A percentile compares a stretch with the other conserved stretches of the same genome.
Conservation (phyloP, 1,140 invertebrate species). For the Cherax quadricarinatus region DNA sequence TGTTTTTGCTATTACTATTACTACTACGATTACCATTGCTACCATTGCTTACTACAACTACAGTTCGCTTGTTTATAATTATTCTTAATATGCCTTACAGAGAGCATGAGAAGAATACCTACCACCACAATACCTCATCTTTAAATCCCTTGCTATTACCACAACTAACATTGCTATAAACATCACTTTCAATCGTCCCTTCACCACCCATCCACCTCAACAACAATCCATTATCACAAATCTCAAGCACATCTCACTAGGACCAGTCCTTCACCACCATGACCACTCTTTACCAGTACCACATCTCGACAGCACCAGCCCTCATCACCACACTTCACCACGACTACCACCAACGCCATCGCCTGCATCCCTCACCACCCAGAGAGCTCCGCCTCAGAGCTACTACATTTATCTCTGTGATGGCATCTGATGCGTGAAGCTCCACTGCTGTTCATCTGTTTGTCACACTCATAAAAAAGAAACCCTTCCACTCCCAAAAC, state of each 20-base stretch:
- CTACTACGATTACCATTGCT: neutral
- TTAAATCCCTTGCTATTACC: no score
- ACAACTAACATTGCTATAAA: no score
- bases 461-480: conserved; percentile 35
- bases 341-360: neutral
- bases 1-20: neutral
- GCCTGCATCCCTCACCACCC: neutral
- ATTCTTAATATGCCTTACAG: no score
- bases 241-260: neutral
- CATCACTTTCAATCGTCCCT: no score
- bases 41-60: no score
- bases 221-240: no score
- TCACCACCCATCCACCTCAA: no score
- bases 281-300: neutral
- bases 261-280: neutral
- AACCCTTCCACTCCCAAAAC: conserved; percentile 31
- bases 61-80: no score
- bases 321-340: neutral
- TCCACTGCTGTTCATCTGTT: conserved; percentile 19
- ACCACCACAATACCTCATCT: neutral
- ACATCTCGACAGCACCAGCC: neutral
- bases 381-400: neutral
- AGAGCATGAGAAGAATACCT: no score
- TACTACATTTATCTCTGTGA: neutral
- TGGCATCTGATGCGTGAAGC: conserved; percentile 22